A percentile compares a stretch with the other conserved stretches of the same genome.
phyloP scores from a whole-genome alignment of 2,113 vertebrate species.

The Nycticryphes semicollaris region DNA sequence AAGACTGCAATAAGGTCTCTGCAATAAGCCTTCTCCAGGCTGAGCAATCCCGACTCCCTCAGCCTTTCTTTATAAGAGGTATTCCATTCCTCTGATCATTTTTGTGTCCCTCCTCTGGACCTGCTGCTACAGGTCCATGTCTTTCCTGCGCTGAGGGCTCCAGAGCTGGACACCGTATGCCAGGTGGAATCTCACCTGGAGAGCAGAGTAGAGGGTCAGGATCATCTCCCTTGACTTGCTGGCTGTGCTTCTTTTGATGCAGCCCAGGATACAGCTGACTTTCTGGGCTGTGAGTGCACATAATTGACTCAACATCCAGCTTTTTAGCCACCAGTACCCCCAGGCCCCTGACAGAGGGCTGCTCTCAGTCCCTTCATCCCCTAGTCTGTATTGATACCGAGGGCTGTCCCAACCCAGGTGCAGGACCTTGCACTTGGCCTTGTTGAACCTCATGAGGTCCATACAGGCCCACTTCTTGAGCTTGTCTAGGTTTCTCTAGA shows the following conservation, averaged over 20 bases:
- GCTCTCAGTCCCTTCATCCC: rapidly evolving
- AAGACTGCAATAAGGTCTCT: background rate
- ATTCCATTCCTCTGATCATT: background rate
- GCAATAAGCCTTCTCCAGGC: background rate
- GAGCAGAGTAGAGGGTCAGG: background rate
- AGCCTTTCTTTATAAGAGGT: background rate
- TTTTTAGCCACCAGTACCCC: background rate
- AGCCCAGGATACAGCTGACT: background rate
- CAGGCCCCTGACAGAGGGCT: background rate
- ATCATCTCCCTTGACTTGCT: background rate
- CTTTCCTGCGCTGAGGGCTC: background rate
- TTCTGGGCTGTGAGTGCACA: background rate
- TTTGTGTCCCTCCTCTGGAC: background rate
- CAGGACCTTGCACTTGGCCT: background rate
- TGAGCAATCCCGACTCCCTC: background rate
- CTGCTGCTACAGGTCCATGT: background rate
- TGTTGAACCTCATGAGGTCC: background rate
- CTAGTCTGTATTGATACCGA: background rate
- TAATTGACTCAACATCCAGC: background rate
- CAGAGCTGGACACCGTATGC: background rate
- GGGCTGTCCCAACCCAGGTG: background rate
- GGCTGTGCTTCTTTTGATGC: background rate
- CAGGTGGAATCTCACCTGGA: background rate
- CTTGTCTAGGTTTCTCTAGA: background rate
- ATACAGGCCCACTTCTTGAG: background rate